Evolutionary conservation across 2,888 invertebrate genomes (phyloP), one percentile per base, ranked within the genome.

Genomic region (Andrena bucephala): DNA sequence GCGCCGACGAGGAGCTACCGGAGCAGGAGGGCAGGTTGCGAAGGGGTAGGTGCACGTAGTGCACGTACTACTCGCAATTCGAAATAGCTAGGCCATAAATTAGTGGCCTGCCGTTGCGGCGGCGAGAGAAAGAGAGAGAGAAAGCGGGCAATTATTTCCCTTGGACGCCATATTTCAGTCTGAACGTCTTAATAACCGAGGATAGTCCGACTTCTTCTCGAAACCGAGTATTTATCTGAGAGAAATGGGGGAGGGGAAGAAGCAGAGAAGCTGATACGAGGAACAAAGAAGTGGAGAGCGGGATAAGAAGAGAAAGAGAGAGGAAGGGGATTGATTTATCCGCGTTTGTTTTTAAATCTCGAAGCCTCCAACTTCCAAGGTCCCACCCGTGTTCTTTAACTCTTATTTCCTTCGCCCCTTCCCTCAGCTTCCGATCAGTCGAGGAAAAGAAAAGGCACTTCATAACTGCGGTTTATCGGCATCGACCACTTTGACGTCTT

Each of bases 151-250:
- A 92, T 92, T 93, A 93, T 92, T 92, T 89, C 90, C 87, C 85
- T 91, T 91, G 91, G 91, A 92, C 91, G 91, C 89, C 86, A 91
- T 92, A 92, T 92, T 92, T 92, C 91, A 92, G 90, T 85, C 89
- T 83, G 89, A 92, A 92, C 92, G 89, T 93, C 93, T 93, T 92
- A 93, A 93, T 93, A 92, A 92, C 90, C 89, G 89, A 85, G 91
- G 89, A 86, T 88, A 87, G 81, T 81, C 77, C 76, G 29, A 67
- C 68, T 60, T 65, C 67, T 31, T 13, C 31, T 29, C 69, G 69
- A 79, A 68, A 57, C 57, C 2, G 62, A 29, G 29, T 10, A 13
- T 59, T 69, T 52, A 69, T 33, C 71, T 52, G 29, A 42, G 33
- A n/a, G n/a, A 13, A 54, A 62, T n/a, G 20, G 24, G 2, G 13